These are phyloP conservation scores for Physeter macrocephalus DNA, from an alignment of 2,113 vertebrate genomes.

Conservation along the genomic window DNA sequence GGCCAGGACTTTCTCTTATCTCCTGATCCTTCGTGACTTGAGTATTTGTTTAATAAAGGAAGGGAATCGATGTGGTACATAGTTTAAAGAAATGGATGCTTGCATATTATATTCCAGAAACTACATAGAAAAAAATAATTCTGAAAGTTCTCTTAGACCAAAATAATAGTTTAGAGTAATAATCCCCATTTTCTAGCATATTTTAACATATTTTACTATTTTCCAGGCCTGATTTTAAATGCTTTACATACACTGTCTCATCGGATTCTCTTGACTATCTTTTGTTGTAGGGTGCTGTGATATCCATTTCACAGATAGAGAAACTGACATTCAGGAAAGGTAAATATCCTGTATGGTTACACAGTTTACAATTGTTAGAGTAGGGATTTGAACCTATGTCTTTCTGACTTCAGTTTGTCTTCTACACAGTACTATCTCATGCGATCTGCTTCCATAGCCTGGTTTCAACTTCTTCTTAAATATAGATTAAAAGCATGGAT, in stretches of 20 bases:
- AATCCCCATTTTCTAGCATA: neutral
- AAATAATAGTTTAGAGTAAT: neutral
- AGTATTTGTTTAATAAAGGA: neutral
- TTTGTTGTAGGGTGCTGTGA: neutral
- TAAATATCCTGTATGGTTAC: neutral
- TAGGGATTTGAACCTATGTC: neutral
- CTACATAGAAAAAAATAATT: neutral
- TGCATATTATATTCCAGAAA: neutral
- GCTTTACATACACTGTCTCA: neutral
- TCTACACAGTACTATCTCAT: neutral
- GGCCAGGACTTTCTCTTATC: neutral
- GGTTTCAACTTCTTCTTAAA: slow-evolving; percentile 12
- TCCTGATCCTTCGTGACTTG: neutral
- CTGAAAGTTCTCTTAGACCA: neutral
- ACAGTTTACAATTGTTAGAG: neutral
- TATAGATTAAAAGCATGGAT: neutral
- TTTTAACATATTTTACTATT: neutral
- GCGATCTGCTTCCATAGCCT: neutral
- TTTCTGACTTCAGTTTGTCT: neutral
- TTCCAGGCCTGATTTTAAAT: neutral
- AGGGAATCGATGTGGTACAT: neutral
- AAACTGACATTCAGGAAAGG: neutral
- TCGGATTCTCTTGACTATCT: neutral
- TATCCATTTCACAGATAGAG: neutral
- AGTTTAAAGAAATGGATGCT: neutral